Evolutionary conservation across 2,888 invertebrate species (phyloP).

Genomic region (Homarus gammarus): DNA sequence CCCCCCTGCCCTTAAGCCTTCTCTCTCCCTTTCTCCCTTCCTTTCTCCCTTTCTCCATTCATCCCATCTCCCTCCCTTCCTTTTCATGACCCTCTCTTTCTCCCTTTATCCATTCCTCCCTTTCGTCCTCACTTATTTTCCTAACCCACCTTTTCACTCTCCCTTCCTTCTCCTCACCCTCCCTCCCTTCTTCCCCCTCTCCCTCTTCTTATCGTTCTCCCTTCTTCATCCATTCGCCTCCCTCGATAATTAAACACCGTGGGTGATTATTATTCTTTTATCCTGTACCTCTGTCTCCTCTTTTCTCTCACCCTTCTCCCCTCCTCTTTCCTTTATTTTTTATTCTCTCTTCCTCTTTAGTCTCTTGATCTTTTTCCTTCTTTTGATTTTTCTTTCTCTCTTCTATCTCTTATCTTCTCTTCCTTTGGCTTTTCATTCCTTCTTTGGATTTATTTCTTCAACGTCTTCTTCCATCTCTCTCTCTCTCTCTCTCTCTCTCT

Average conservation of each 20-base stretch:
- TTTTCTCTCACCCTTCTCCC: no score
- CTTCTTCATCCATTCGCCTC: slow-evolving; percentile 7
- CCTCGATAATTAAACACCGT: no score
- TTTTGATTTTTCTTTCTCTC: no score
- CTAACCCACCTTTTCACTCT: not conserved
- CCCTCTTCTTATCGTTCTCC: not conserved
- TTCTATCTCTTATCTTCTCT: no score
- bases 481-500: not conserved
- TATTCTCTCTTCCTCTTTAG: no score
- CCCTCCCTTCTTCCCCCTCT: slow-evolving; percentile 34
- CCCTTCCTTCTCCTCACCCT: slow-evolving; percentile 21
- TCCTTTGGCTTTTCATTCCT: no score
- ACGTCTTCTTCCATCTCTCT: no score
- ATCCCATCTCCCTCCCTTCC: not conserved
- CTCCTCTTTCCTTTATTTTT: no score
- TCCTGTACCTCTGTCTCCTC: no score
- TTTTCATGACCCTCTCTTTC: slow-evolving; percentile 24
- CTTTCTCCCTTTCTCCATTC: slow-evolving; percentile 15
- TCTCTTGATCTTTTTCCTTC: no score
- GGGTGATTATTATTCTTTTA: no score
- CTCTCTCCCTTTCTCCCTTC: not conserved
- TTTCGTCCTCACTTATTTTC: not conserved
- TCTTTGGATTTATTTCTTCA: no score
- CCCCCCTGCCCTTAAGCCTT: not conserved
- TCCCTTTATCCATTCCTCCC: not conserved